phyloP scores from a whole-genome alignment of 37 sponge, comb jelly and placozoan genomes.

The Aphrocallistes beatrix region DNA sequence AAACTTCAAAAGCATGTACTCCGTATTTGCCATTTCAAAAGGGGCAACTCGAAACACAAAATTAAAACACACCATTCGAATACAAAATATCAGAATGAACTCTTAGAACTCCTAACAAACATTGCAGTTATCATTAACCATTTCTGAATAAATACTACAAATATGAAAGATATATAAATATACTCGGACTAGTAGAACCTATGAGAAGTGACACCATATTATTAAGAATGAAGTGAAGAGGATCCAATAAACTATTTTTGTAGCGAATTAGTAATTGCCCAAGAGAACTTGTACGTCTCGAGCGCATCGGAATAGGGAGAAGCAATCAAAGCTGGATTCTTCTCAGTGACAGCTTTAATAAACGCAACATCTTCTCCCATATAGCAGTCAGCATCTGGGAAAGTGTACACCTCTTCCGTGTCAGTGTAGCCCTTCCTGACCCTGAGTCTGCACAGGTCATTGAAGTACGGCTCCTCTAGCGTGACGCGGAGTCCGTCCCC shows the following conservation, averaged over 20 bases:
- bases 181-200: too few species aligned
- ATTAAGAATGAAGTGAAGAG: too few species aligned
- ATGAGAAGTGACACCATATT: too few species aligned
- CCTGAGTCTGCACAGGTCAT: conserved; percentile 38
- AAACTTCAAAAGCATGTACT: too few species aligned
- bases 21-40: too few species aligned
- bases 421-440: conserved; percentile 34
- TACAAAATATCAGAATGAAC: too few species aligned
- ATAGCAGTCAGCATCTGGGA: conserved; percentile 65
- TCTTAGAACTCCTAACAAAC: too few species aligned
- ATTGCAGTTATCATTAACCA: too few species aligned
- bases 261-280: conserved; percentile 37
- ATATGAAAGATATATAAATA: too few species aligned
- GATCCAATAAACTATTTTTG: neutral
- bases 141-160: too few species aligned
- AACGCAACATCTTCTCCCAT: conserved; percentile 50
- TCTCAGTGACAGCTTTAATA: conserved; percentile 34
- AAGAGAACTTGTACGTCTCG: conserved; percentile 58
- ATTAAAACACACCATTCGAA: too few species aligned
- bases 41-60: too few species aligned
- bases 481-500: conserved; percentile 59
- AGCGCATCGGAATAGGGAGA: conserved; percentile 54
- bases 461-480: conserved; percentile 51
- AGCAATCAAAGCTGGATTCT: conserved; percentile 19
- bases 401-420: conserved; percentile 27